phyloP scores from a whole-genome alignment of 2,797 vertebrate genomes.

The Zenarchopterus dispar region DNA sequence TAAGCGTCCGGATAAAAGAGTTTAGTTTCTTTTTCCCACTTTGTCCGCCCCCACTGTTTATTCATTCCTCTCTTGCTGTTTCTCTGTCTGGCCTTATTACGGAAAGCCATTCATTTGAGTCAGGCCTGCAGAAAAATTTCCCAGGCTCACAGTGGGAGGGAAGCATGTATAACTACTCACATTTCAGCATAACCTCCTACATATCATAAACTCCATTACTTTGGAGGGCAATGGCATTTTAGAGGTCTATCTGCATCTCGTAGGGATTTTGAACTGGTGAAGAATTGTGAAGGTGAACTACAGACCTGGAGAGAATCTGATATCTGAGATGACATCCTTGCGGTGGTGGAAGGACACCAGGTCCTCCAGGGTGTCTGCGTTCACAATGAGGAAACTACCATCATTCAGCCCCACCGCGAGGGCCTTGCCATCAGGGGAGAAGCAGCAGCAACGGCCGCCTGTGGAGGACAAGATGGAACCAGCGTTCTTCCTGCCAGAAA shows the following conservation, averaged over 20 bases:
- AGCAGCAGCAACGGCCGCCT: constrained; percentile 98
- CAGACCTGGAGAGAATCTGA: constrained; percentile 96
- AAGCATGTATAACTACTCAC: constrained; percentile 47
- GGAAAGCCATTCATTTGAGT: constrained; percentile 73
- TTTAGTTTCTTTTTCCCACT: constrained; percentile 69
- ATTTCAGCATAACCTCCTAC: constrained; percentile 40
- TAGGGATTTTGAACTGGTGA: constrained; percentile 13
- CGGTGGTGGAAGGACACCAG: constrained; percentile 98
- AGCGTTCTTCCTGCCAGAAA: constrained; percentile 24
- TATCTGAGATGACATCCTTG: constrained; percentile 96
- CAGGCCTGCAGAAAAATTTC: constrained; percentile 64
- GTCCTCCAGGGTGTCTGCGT: constrained; percentile 97
- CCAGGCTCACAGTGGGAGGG: constrained; percentile 39
- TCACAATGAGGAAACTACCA: constrained; percentile 97
- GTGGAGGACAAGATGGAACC: constrained; percentile 37
- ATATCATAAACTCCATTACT: constrained; percentile 28
- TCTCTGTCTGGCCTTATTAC: constrained; percentile 70
- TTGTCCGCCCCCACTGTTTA: constrained; percentile 55
- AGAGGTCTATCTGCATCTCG: constrained; percentile 25
- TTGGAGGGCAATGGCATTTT: constrained; percentile 36
- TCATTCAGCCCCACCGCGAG: constrained; percentile 96
- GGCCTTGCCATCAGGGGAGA: constrained; percentile 97
- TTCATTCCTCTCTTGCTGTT: constrained; percentile 58
- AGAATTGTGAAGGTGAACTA: constrained; percentile 22
- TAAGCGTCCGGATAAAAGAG: constrained; percentile 52